phyloP scores from a whole-genome alignment of 1,140 invertebrate genomes.

The Drosophila grimshawi region DNA sequence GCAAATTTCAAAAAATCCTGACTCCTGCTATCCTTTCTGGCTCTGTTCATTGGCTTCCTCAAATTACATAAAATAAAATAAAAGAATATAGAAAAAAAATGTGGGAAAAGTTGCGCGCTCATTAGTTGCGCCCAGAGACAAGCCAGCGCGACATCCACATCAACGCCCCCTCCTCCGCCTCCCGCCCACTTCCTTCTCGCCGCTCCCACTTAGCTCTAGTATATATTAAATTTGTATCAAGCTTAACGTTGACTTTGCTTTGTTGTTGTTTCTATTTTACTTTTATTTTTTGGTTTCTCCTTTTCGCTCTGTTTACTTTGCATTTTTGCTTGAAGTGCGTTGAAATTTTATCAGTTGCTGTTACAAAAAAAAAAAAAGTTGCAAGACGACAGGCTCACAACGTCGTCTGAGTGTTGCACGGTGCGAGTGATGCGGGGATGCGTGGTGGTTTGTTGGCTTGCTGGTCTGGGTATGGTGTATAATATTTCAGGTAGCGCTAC shows the following conservation, averaged over 20 bases:
- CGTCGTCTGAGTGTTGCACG: neutral
- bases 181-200: neutral
- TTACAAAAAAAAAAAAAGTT: constrained; percentile 1
- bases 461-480: constrained; percentile 26
- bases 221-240: constrained; percentile 67
- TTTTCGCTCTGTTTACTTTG: constrained; percentile 43
- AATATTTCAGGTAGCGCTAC: constrained; percentile 68
- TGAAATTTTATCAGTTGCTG: constrained; percentile 43
- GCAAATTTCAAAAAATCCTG: constrained; percentile 35
- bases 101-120: constrained; percentile 38
- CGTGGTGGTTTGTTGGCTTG: neutral
- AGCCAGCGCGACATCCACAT: constrained; percentile 2
- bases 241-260: constrained; percentile 63
- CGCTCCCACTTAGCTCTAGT: constrained; percentile 26
- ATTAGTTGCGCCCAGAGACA: constrained; percentile 42
- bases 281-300: constrained; percentile 31
- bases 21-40: constrained; percentile 12
- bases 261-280: neutral
- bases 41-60: constrained; percentile 4
- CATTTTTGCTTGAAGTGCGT: constrained; percentile 23
- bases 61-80: constrained; percentile 17
- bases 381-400: constrained; percentile 26
- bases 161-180: too few relatives aligned
- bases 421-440: too few relatives aligned
- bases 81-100: constrained; percentile 9